These are phyloP conservation scores for Tachystola acroxantha DNA, from an alignment of 2,888 invertebrate species.

Conservation along the genomic window DNA sequence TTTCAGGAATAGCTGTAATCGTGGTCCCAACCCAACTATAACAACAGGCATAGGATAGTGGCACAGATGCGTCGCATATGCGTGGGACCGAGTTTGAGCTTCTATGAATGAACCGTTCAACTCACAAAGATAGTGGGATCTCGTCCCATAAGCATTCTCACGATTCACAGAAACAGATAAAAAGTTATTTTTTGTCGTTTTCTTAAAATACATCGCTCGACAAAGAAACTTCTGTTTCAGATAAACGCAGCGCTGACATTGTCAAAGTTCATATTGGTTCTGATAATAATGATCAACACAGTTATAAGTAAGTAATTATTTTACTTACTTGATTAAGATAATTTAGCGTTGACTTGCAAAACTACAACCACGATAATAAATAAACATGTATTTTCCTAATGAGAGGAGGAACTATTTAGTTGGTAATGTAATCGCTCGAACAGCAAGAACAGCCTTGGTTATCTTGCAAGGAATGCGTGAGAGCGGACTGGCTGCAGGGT, in stretches of 20 bases:
- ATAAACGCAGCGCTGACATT: slow-evolving; percentile 4
- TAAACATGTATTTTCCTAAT: no score
- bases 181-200: slow-evolving; percentile 19
- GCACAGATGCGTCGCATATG: slow-evolving; percentile 63
- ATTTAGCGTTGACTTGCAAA: no score
- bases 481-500: slow-evolving; percentile 34
- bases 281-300: no score
- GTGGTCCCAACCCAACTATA: not conserved
- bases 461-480: slow-evolving; percentile 46
- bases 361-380: no score
- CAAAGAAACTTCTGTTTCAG: slow-evolving; percentile 4
- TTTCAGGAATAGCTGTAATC: not conserved
- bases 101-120: slow-evolving; percentile 60
- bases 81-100: slow-evolving; percentile 48
- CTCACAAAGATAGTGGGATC: slow-evolving; percentile 41
- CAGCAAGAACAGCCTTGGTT: slow-evolving; percentile 39
- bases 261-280: slow-evolving; percentile 18
- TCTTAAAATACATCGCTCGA: not conserved
- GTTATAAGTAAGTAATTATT: no score
- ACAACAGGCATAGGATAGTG: not conserved
- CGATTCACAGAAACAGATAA: slow-evolving; percentile 50
- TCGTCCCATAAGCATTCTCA: slow-evolving; percentile 53
- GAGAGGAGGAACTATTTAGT: no score
- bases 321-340: no score
- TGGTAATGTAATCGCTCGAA: slow-evolving; percentile 8